phyloP scores from a whole-genome alignment of 2,113 vertebrate genomes.

The Pachypanchax playfairii region DNA sequence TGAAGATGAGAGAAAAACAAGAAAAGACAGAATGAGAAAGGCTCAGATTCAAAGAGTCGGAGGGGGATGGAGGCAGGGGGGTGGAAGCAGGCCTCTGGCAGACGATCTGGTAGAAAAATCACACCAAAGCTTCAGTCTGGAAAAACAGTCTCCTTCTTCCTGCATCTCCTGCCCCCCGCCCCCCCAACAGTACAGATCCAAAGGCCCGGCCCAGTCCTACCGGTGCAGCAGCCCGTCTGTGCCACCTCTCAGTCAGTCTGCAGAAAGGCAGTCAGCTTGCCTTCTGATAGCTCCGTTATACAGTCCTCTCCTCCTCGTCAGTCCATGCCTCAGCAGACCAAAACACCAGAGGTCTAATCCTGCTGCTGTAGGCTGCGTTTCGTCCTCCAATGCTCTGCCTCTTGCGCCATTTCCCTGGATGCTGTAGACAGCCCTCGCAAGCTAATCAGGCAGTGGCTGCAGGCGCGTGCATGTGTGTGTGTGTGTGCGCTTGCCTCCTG shows the following conservation, averaged over 20 bases:
- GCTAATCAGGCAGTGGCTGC: conserved; percentile 81
- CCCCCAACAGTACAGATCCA: conserved; percentile 77
- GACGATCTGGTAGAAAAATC: conserved; percentile 65
- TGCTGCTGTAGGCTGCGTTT: conserved; percentile 58
- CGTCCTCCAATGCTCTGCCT: conserved; percentile 66
- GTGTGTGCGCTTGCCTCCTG: conserved; percentile 49
- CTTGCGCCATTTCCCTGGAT: conserved; percentile 77
- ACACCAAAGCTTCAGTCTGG: conserved; percentile 66
- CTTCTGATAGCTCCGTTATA: conserved; percentile 36
- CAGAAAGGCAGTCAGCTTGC: conserved; percentile 52
- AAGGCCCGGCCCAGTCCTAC: conserved; percentile 77
- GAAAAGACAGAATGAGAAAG: conserved; percentile 43
- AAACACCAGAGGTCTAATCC: conserved; percentile 67
- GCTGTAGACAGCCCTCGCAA: conserved; percentile 80
- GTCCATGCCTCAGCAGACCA: conserved; percentile 55
- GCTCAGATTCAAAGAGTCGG: conserved; percentile 36
- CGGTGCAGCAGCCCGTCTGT: conserved; percentile 65
- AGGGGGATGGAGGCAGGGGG: conserved; percentile 52
- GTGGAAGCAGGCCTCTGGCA: conserved; percentile 58
- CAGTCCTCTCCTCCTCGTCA: conserved; percentile 53
- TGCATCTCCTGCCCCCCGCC: conserved; percentile 80
- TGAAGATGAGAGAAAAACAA: conserved; percentile 44
- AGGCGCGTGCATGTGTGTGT: conserved; percentile 70
- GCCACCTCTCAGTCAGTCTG: conserved; percentile 48
- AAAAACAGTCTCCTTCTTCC: conserved; percentile 74